These are phyloP conservation scores for Dasypogon diadema DNA, from an alignment of 2,888 invertebrate genomes.

Conservation along the genomic window DNA sequence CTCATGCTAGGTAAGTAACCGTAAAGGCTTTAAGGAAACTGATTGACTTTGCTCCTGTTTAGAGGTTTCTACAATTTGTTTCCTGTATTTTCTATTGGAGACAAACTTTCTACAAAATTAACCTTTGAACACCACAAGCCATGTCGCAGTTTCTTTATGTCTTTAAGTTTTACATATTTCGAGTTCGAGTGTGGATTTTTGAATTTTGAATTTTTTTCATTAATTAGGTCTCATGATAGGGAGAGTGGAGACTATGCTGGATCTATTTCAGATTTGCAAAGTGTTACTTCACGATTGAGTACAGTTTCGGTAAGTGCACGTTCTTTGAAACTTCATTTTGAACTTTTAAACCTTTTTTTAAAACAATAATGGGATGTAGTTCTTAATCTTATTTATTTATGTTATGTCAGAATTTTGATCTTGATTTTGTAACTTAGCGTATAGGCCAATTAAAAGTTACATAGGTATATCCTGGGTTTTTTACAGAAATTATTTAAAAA, in stretches of 20 bases:
- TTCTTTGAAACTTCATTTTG: too few species aligned
- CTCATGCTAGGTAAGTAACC: constrained; percentile 74
- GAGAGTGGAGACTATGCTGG: constrained; percentile 91
- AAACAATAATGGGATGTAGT: too few species aligned
- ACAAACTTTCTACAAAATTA: constrained; percentile 27
- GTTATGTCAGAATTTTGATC: too few species aligned
- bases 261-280: constrained; percentile 85
- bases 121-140: background rate
- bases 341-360: too few species aligned
- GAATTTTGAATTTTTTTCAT: constrained; percentile 42
- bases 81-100: background rate
- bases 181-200: background rate
- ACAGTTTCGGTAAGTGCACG: constrained; percentile 86
- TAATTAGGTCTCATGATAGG: constrained; percentile 72
- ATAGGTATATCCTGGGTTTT: too few species aligned
- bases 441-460: too few species aligned
- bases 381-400: too few species aligned
- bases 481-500: too few species aligned
- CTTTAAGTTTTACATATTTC: constrained; percentile 14
- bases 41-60: constrained; percentile 13
- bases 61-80: background rate
- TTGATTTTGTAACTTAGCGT: too few species aligned
- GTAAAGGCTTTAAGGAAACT: background rate
- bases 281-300: constrained; percentile 84
- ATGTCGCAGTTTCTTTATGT: too few species aligned